A percentile compares a stretch with the other conserved stretches of the same genome.
These are phyloP conservation scores for Caenorhabditis briggsae DNA, from an alignment of 1,140 invertebrate genomes.

Conservation along the genomic window DNA sequence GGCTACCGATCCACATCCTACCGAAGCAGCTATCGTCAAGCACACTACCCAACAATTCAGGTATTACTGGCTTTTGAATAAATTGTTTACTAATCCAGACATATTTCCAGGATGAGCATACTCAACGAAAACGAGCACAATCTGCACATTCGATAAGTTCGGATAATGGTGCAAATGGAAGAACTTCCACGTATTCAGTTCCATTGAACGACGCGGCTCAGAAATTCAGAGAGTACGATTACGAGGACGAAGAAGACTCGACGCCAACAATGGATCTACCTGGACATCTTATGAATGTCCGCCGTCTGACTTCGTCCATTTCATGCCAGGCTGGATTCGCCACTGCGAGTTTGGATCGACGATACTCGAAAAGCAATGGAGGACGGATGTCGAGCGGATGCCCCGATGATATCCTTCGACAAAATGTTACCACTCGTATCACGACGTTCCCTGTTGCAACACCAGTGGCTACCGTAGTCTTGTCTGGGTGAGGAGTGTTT, in stretches of 20 bases:
- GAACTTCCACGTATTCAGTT: slow-evolving; percentile 51
- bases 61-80: slow-evolving; percentile 37
- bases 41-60: slow-evolving; percentile 75
- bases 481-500: slow-evolving; percentile 30
- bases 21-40: slow-evolving; percentile 74
- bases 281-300: slow-evolving; percentile 18
- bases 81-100: no score
- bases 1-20: slow-evolving; percentile 73
- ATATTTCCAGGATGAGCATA: slow-evolving; percentile 33
- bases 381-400: not conserved
- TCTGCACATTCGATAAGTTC: slow-evolving; percentile 48
- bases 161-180: slow-evolving; percentile 59
- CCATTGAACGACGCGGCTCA: slow-evolving; percentile 27
- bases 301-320: slow-evolving; percentile 35
- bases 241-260: slow-evolving; percentile 21
- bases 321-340: slow-evolving; percentile 55
- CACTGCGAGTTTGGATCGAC: slow-evolving; percentile 56
- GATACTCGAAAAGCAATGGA: slow-evolving; percentile 21
- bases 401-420: not conserved
- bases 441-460: slow-evolving; percentile 58
- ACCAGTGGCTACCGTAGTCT: slow-evolving; percentile 17
- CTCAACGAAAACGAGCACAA: slow-evolving; percentile 31
- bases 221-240: slow-evolving; percentile 42
- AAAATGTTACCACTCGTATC: slow-evolving; percentile 51
- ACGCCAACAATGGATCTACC: slow-evolving; percentile 28